Evolutionary conservation across 2,113 vertebrate genomes (phyloP), one percentile per base, ranked within the genome.

Genomic region (Clarias batrachus): DNA sequence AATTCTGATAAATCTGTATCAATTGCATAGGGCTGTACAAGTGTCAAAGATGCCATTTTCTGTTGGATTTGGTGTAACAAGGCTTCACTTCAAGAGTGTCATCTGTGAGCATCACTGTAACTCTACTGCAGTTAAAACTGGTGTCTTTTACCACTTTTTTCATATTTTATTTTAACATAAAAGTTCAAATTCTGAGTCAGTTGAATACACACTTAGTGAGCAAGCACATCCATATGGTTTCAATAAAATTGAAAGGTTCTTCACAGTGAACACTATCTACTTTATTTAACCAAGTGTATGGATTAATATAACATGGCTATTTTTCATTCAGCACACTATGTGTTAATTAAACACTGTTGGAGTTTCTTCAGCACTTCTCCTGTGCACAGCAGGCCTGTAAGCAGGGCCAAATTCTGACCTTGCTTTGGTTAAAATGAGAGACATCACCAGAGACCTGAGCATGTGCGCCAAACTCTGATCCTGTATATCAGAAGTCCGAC

Each of bases 261-360:
- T n/a, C 13, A 41, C 5, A 41, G 11, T 14, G 57, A 81, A 25
- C 57, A 23, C 30, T 23, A 11, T 33, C 56, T 80, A 4, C 54
- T 57, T 77, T 27, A 33, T 41, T 79, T 17, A 59, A 2, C 3
- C 48, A 48, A 21, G 59, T 11, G 52, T 60, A 60, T 33, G 56
- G 77, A 56, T 56, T 54, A 27, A 54, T 56, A 56, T 54, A 37
- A 81, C 57, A 81, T 10, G 11, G 30, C 62, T 60, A 62, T 19
- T 12, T 33, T 80, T 30, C 27, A 59, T 33, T 80, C 56, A 33
- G 16, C 77, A 33, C 54, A 62, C 10, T 81, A 37, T 2, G 78
- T 81, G 78, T 81, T 81, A 37, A 81, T 81, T 81, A 81, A 81
- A 81, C 78, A 41, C 78, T 25, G 78, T 41, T 81, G 78, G 78